Base-by-base conservation (phyloP, 2,113 vertebrate genomes). In the Helogale parvula region DNA sequence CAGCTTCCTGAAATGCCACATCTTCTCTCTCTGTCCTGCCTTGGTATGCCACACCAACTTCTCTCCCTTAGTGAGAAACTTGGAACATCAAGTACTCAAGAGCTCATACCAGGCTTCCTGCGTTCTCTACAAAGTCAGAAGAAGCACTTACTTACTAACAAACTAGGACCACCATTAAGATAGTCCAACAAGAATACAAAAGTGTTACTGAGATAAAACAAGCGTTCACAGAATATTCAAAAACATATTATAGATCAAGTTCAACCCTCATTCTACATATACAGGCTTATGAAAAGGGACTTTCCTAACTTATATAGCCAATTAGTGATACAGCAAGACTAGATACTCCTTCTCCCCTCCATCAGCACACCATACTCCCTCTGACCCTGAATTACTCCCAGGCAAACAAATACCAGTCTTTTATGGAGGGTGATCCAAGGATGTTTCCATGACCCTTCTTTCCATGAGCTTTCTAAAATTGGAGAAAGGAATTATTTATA, bases 401-500 rank as follows among this genome's bases (percentile, higher is more conserved):
- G 71, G n/a, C 50, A 95, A 98, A 93, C 50, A 96, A 92, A 95
- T 25, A 87, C n/a, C 33, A 85, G 41, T 38, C 7, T 89, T 90
- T 86, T 69, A 93, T 27, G 15, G 65, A 97, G 88, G 74, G 23
- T 74, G 63, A 85, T 82, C 71, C 95, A 96, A 97, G 95, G 95
- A 97, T 97, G 94, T 98, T 97, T 96, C 92, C 92, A 93, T 97
- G 96, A 98, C 95, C 77, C 95, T 97, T 90, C 71, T 85, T 95
- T 93, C 66, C 92, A 95, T 80, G 33, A 90, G 71, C 84, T 93
- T 97, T 97, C 97, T 98, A 98, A 98, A 98, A 97, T 93, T 98
- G 76, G 96, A 97, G 76, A 94, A 95, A 86, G 81, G 14, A 88
- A 60, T 95, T 98, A 98, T 98, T 98, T 98, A 98, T 98, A 98